Percentiles rank a stretch among this genome's conserved stretches.
Conservation (phyloP, 2,797 vertebrate genomes). For the Pagetopsis macropterus region DNA sequence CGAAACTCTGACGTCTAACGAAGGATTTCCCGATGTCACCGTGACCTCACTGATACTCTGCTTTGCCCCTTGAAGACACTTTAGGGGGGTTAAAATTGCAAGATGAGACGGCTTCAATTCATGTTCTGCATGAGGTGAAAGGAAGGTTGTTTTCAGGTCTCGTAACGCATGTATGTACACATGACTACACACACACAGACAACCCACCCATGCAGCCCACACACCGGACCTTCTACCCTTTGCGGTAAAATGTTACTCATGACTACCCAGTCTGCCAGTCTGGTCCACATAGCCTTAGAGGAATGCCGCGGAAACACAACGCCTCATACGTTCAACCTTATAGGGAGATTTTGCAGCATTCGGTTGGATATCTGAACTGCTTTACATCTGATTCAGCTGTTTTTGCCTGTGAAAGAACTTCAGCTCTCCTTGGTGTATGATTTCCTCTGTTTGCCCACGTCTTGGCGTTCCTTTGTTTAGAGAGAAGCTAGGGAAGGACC, state of each 20-base stretch:
- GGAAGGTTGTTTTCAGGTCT: constrained; percentile 17
- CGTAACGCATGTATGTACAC: constrained; percentile 25
- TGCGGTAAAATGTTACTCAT: constrained; percentile 75
- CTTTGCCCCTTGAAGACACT: constrained; percentile 18
- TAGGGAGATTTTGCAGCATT: constrained; percentile 30
- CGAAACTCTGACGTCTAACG: constrained; percentile 77
- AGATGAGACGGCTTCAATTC: constrained; percentile 17
- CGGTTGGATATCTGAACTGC: background rate
- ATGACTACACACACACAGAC: constrained; percentile 37
- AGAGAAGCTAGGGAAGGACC: constrained; percentile 17
- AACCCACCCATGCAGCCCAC: constrained; percentile 47
- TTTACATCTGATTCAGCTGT: background rate
- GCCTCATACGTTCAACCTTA: constrained; percentile 54
- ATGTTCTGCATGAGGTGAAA: constrained; percentile 12
- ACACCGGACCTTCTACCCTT: constrained; percentile 42
- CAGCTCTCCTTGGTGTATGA: constrained; percentile 16
- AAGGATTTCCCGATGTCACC: constrained; percentile 63
- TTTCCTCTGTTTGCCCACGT: constrained; percentile 49
- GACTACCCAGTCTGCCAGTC: constrained; percentile 66
- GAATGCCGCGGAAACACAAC: constrained; percentile 75
- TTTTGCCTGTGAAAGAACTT: background rate
- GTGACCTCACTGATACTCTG: constrained; percentile 79
- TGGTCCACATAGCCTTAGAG: constrained; percentile 78
- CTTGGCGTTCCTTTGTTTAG: constrained; percentile 12
- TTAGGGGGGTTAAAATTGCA: background rate